A percentile compares a stretch with the other conserved stretches of the same genome.
Conservation (phyloP, 2,113 vertebrate species). For the Rhombomys opimus region DNA sequence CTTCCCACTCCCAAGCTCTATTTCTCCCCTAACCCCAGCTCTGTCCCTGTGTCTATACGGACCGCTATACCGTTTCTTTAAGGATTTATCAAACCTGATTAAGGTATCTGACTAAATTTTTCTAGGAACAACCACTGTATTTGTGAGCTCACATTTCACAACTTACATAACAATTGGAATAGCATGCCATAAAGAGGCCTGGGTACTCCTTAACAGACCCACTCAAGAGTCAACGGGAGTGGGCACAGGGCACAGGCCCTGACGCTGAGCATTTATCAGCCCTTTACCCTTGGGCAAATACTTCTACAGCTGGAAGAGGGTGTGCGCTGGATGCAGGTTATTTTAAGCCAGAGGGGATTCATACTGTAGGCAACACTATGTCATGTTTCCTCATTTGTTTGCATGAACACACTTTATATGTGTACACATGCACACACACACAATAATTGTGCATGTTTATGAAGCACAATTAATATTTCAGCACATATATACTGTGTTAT, state of each 20-base stretch:
- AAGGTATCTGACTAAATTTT: conserved; percentile 37
- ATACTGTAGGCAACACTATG: neutral
- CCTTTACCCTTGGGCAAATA: neutral
- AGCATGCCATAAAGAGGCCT: neutral
- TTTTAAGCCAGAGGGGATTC: neutral
- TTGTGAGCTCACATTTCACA: conserved; percentile 57
- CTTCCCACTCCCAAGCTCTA: neutral
- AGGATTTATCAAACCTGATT: neutral
- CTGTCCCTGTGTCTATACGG: neutral
- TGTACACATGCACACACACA: neutral
- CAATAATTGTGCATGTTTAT: neutral
- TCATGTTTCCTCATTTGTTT: neutral
- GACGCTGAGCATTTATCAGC: neutral
- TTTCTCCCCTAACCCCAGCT: neutral
- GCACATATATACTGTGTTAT: neutral
- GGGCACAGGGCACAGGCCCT: neutral
- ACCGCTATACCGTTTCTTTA: neutral
- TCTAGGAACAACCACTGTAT: conserved; percentile 35
- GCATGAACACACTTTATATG: neutral
- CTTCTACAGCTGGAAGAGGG: neutral
- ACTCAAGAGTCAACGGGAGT: neutral
- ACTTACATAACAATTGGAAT: conserved; percentile 66
- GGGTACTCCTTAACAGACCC: neutral
- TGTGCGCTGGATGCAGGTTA: neutral
- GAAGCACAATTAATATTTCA: neutral